phyloP scores from a whole-genome alignment of 1,140 invertebrate species.

The Oreohelix idahoensis region DNA sequence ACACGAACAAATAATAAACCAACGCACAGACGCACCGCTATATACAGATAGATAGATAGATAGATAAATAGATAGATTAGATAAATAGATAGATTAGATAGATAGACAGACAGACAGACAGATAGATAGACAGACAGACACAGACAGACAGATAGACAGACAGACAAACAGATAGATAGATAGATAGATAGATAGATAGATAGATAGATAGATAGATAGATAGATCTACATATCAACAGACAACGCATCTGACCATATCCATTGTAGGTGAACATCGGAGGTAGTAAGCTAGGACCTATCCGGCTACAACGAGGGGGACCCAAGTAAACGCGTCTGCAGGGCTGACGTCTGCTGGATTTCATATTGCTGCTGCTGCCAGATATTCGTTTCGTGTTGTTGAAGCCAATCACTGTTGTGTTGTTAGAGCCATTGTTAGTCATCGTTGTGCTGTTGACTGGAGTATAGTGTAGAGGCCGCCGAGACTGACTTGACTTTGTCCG shows the following conservation, averaged over 20 bases:
- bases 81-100: no score
- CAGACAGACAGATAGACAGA: neutral
- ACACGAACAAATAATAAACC: no score
- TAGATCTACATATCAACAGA: neutral
- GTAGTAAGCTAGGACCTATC: neutral
- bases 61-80: no score
- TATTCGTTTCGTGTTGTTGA: neutral
- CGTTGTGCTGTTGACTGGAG: neutral
- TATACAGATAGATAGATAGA: no score
- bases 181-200: neutral
- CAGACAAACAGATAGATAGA: neutral
- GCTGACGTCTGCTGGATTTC: neutral
- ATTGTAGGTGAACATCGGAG: neutral
- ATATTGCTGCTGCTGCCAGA: neutral
- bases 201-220: neutral
- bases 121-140: neutral
- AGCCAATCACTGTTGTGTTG: neutral
- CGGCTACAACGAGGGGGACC: neutral
- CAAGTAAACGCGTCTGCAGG: neutral
- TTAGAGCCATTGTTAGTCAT: neutral
- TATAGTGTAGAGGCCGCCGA: neutral
- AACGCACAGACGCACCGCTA: no score
- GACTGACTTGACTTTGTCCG: neutral
- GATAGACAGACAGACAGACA: no score
- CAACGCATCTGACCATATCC: neutral